Conservation (phyloP, 2,113 vertebrate species). For the Ptilorrhoa leucosticta region DNA sequence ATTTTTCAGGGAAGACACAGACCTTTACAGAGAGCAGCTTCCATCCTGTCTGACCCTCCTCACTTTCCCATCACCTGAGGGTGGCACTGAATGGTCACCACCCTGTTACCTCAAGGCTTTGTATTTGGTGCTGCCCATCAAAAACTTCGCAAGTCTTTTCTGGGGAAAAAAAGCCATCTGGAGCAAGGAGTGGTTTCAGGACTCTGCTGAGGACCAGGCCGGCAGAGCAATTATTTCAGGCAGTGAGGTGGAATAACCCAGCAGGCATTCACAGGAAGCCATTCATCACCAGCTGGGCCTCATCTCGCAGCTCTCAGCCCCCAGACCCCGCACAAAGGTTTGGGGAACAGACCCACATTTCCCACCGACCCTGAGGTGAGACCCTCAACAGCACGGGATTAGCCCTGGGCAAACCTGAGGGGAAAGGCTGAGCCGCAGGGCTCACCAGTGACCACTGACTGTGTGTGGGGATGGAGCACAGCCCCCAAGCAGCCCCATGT, state of each 20-base stretch:
- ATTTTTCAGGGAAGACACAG: neutral
- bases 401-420: neutral
- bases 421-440: neutral
- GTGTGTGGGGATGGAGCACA: neutral
- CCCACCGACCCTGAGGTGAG: accelerated
- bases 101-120: neutral
- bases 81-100: neutral
- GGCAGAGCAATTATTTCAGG: neutral
- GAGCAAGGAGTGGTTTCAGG: neutral
- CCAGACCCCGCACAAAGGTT: neutral
- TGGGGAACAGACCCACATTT: neutral
- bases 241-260: neutral
- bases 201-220: accelerated
- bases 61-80: neutral
- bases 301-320: accelerated
- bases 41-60: neutral
- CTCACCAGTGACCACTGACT: neutral
- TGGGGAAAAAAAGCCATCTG: neutral
- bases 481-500: accelerated
- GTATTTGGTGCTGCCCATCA: neutral
- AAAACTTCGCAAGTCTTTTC: neutral
- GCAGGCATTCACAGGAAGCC: accelerated
- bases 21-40: neutral
- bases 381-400: neutral
- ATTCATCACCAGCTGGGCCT: neutral